phyloP scores from a whole-genome alignment of 2,888 invertebrate genomes.

The Lordiphosa andalusiaca region DNA sequence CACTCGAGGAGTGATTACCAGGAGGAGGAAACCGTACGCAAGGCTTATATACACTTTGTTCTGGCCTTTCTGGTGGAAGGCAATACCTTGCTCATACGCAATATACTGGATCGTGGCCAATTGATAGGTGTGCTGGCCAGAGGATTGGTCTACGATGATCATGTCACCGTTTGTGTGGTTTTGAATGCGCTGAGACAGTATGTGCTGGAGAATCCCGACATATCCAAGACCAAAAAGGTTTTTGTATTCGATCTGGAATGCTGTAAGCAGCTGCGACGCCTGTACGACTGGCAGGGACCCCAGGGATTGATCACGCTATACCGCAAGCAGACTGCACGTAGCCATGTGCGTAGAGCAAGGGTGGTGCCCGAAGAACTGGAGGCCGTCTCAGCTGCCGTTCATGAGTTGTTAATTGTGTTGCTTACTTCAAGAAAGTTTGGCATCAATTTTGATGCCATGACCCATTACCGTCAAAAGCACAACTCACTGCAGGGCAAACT shows the following conservation, averaged over 20 bases:
- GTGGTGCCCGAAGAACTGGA: constrained; percentile 78
- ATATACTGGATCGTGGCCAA: constrained; percentile 86
- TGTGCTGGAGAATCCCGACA: constrained; percentile 84
- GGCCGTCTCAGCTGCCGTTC: constrained; percentile 83
- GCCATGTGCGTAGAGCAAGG: neutral
- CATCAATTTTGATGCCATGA: constrained; percentile 87
- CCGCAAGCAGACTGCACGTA: constrained; percentile 21
- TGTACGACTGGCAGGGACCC: constrained; percentile 89
- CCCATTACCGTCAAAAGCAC: constrained; percentile 76
- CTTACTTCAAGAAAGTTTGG: constrained; percentile 89
- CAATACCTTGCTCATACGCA: constrained; percentile 84
- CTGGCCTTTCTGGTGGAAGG: constrained; percentile 88
- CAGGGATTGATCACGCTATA: constrained; percentile 80
- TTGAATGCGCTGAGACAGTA: constrained; percentile 85
- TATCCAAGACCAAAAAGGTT: constrained; percentile 88
- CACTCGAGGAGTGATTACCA: constrained; percentile 78
- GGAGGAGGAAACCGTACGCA: constrained; percentile 84
- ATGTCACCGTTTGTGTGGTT: constrained; percentile 85
- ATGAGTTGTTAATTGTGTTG: constrained; percentile 87
- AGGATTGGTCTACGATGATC: constrained; percentile 85
- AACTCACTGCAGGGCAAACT: constrained; percentile 79
- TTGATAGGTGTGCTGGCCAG: constrained; percentile 84
- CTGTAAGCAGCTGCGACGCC: constrained; percentile 84
- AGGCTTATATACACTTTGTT: constrained; percentile 88
- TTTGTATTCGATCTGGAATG: constrained; percentile 86